Conservation (phyloP, 1,140 invertebrate genomes). For the Scaptomyza graminum region DNA sequence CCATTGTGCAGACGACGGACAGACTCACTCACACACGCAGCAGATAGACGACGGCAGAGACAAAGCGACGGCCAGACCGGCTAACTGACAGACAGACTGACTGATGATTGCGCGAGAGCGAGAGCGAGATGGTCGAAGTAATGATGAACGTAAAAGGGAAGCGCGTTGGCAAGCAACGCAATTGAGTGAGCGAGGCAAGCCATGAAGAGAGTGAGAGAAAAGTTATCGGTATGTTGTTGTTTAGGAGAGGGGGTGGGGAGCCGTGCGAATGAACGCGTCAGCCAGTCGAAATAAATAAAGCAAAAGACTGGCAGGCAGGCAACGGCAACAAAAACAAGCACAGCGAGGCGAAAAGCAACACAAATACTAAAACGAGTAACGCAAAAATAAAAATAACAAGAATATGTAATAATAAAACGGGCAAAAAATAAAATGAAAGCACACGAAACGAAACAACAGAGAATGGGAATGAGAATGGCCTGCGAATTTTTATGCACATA, state of each 20-base stretch:
- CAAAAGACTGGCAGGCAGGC: constrained; percentile 44
- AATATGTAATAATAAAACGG: constrained; percentile 57
- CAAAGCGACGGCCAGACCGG: constrained; percentile 27
- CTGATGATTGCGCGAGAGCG: constrained; percentile 44
- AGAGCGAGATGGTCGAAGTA: constrained; percentile 11
- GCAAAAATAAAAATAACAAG: constrained; percentile 65
- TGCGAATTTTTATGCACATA: constrained; percentile 60
- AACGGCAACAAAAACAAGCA: constrained; percentile 32
- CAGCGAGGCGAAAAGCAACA: constrained; percentile 27
- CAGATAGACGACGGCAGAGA: constrained; percentile 20
- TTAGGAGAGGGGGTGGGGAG: constrained; percentile 18
- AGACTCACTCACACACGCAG: constrained; percentile 30
- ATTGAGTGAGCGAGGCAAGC: constrained; percentile 15
- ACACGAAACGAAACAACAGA: constrained; percentile 36
- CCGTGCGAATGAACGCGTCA: constrained; percentile 59
- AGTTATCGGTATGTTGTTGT: too few species aligned
- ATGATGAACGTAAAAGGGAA: constrained; percentile 30
- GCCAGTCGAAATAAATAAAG: constrained; percentile 71
- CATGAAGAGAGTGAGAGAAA: background rate
- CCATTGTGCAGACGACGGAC: constrained; percentile 19
- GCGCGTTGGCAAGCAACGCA: constrained; percentile 25
- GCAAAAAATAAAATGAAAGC: constrained; percentile 70
- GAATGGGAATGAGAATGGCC: constrained; percentile 58
- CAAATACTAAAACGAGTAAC: constrained; percentile 52
- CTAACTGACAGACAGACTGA: constrained; percentile 37